These are phyloP conservation scores for Myopa tessellatipennis DNA, from an alignment of 2,888 invertebrate species.

Conservation along the genomic window DNA sequence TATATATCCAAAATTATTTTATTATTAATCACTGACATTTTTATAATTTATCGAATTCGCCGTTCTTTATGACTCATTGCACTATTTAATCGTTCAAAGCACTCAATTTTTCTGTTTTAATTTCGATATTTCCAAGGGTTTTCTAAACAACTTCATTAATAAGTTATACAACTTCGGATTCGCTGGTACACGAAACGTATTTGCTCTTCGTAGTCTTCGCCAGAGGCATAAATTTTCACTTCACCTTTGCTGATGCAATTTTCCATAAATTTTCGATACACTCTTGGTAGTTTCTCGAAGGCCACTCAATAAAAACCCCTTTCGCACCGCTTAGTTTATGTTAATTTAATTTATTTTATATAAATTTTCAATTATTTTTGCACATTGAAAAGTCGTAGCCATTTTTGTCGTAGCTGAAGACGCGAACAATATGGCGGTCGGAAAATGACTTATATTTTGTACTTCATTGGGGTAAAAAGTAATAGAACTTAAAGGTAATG, in stretches of 20 bases:
- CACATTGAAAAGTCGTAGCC: constrained; percentile 53
- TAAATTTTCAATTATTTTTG: constrained; percentile 56
- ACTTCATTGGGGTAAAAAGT: constrained; percentile 24
- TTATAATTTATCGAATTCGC: background rate
- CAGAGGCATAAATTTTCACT: constrained; percentile 53
- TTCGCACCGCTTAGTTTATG: constrained; percentile 54
- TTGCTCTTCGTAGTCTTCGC: constrained; percentile 54
- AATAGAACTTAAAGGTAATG: constrained; percentile 10
- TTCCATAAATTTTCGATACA: constrained; percentile 4
- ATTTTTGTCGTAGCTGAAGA: constrained; percentile 54
- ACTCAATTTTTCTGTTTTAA: background rate
- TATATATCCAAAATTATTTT: constrained; percentile 27
- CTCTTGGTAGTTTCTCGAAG: constrained; percentile 48
- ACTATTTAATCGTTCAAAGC: background rate
- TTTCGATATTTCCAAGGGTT: background rate
- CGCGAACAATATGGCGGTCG: constrained; percentile 55
- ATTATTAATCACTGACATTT: constrained; percentile 13
- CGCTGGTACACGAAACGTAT: constrained; percentile 51
- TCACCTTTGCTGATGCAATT: constrained; percentile 38
- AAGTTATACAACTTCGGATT: constrained; percentile 46
- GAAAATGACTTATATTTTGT: constrained; percentile 40
- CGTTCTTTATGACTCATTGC: background rate
- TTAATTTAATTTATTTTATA: constrained; percentile 58
- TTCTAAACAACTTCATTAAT: constrained; percentile 10
- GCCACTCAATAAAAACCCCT: constrained; percentile 50